phyloP scores from a whole-genome alignment of 2,113 vertebrate species.

The Nettapus auritus region DNA sequence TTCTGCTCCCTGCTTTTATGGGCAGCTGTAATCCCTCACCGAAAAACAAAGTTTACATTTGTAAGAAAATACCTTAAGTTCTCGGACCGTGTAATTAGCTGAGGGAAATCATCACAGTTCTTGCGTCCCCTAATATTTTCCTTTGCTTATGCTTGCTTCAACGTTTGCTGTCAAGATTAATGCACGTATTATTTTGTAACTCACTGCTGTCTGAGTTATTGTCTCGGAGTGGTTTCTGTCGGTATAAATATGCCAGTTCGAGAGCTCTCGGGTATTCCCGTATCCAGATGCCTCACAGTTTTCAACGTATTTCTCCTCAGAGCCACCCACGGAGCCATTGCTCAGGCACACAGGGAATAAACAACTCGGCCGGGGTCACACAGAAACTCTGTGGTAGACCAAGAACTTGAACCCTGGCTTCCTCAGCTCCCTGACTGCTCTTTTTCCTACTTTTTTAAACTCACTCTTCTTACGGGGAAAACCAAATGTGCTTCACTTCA shows the following conservation, averaged over 20 bases:
- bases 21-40: not conserved
- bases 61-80: not conserved
- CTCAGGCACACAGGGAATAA: conserved; percentile 12
- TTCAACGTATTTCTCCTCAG: not conserved
- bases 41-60: not conserved
- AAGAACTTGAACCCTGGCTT: conserved; percentile 27
- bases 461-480: not conserved
- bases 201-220: not conserved
- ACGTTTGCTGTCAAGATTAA: not conserved
- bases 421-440: not conserved
- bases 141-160: not conserved
- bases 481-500: not conserved
- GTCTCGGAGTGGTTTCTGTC: not conserved
- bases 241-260: conserved; percentile 8
- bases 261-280: not conserved
- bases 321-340: not conserved
- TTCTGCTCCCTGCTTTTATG: not conserved
- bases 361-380: not conserved
- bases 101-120: not conserved
- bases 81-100: not conserved
- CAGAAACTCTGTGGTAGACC: not conserved
- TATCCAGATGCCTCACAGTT: not conserved
- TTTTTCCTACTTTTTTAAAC: not conserved
- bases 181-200: conserved; percentile 3
- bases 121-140: not conserved